Conservation (phyloP, 2,113 vertebrate species). For the Hipposideros armiger region DNA sequence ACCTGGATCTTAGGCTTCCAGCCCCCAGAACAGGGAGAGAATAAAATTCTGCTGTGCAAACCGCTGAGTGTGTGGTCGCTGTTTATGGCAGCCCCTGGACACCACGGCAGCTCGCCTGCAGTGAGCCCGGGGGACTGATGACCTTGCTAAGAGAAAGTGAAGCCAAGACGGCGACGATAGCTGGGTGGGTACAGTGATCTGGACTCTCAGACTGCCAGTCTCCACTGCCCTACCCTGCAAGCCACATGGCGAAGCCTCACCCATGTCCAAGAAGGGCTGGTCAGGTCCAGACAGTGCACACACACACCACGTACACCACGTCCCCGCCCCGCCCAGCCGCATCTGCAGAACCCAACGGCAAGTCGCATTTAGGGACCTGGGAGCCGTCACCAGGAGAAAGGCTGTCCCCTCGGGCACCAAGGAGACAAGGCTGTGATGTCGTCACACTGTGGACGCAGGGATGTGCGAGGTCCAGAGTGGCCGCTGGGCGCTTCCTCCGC, state of each 20-base stretch:
- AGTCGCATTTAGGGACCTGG: accelerated
- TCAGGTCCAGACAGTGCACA: neutral
- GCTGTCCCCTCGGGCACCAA: neutral
- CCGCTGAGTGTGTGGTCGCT: accelerated
- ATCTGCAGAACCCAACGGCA: accelerated
- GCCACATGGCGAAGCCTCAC: neutral
- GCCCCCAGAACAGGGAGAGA: neutral
- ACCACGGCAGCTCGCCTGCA: accelerated
- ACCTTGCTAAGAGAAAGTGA: too few relatives aligned
- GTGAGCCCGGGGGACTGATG: accelerated
- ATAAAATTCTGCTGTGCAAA: accelerated
- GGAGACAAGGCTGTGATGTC: accelerated
- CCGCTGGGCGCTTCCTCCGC: accelerated
- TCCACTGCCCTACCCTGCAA: neutral
- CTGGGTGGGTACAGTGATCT: accelerated
- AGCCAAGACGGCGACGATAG: accelerated
- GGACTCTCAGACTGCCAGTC: neutral
- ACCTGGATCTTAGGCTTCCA: accelerated
- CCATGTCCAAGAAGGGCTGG: accelerated
- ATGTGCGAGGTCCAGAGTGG: accelerated
- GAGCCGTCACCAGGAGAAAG: too few relatives aligned
- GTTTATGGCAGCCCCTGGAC: accelerated
- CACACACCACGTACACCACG: neutral
- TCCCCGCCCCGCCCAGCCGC: neutral
- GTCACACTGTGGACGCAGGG: too few relatives aligned